Evolutionary conservation across 2,797 vertebrate genomes (phyloP).

Genomic region (Sciurus carolinensis): DNA sequence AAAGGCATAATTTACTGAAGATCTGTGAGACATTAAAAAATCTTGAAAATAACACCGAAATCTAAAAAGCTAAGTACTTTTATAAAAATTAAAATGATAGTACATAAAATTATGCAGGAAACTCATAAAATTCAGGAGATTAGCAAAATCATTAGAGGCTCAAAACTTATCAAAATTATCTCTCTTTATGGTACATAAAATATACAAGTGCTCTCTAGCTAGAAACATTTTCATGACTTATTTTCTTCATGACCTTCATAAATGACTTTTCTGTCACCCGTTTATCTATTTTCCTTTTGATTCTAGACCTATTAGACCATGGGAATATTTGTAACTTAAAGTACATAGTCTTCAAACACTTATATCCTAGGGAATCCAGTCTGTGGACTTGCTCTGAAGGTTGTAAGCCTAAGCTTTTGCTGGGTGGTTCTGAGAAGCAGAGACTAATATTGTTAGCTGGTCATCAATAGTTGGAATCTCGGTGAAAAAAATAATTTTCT

Average conservation of each 20-base stretch:
- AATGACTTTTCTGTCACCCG: neutral
- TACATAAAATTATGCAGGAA: neutral
- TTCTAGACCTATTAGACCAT: neutral
- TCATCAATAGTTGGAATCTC: no score
- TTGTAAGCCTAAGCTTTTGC: no score
- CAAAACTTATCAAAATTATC: neutral
- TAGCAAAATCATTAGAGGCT: neutral
- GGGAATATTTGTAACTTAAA: neutral
- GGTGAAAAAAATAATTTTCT: no score
- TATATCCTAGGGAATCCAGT: no score
- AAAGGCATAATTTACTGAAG: no score
- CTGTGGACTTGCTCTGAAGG: no score
- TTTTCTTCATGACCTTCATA: neutral
- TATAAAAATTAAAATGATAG: no score
- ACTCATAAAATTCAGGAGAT: neutral
- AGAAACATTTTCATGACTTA: neutral
- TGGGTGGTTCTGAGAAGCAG: no score
- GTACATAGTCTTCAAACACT: neutral
- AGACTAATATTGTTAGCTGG: no score
- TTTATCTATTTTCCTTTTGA: neutral
- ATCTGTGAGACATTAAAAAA: no score
- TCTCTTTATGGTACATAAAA: neutral
- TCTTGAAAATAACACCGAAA: no score
- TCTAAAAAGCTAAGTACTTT: no score
- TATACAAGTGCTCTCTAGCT: neutral